Evolutionary conservation across 2,113 vertebrate genomes (phyloP), one percentile per base, ranked within the genome.

Genomic region (Pangasianodon hypophthalmus): DNA sequence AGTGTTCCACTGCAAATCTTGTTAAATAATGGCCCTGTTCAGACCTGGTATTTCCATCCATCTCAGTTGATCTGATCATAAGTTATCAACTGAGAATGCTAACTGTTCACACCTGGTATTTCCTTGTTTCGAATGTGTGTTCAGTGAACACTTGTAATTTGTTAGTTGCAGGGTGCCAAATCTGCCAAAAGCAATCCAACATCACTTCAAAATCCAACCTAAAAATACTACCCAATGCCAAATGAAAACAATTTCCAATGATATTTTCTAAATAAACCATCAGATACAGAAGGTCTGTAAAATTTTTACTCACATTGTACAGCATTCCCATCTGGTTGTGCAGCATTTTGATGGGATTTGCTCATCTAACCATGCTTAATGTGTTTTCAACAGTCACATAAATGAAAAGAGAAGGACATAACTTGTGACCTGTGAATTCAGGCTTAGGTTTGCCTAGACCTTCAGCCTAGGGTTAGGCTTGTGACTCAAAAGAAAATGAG

Each of bases 121-220:
- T 54, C 29, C 6, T 37, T 82, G 50, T 56, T 82, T 54, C 7
- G 3, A 82, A 54, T 52, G 5, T 82, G 80, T 82, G 80, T 82
- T 82, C 29, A 82, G 79, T 52, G 46, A 80, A 52, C 79, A 54
- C 79, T 54, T 54, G 79, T 32, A n/a, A 50, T 80, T 80, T 50
- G 46, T 80, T 80, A 52, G 46, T 80, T 10, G 10, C 44, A 29
- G 75, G 44, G 75, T 79, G 44, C 44, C 44, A 79, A 14, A 29
- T 79, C 44, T 48, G 24, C 1, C 41, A 44, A 75, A 75, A 75
- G 41, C 41, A 75, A 75, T 8, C 71, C 73, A 26, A 11, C 9
- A 26, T 50, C 4, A 80, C 5, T 80, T 80, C 26, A 50, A 50
- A n/a, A 16, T 26, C 77, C 50, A 50, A 50, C 24, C 21, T 79